A percentile compares a stretch with the other conserved stretches of the same genome.
phyloP scores from a whole-genome alignment of 2,888 invertebrate genomes.

The Galerucella pusilla region DNA sequence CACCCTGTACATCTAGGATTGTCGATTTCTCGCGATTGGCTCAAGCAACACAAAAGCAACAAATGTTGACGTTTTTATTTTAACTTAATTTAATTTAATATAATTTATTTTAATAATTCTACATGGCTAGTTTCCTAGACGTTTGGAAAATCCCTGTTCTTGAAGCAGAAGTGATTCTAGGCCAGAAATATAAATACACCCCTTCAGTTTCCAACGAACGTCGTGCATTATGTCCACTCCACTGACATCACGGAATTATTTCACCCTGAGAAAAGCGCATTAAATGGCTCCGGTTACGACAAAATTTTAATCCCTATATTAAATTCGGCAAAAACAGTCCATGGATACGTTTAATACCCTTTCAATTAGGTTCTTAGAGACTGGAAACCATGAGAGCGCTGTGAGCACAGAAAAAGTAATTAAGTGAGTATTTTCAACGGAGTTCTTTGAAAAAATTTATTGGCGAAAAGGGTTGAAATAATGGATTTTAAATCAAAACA shows the following conservation, averaged over 20 bases:
- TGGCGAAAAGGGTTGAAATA: background rate
- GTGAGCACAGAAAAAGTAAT: constrained; percentile 29
- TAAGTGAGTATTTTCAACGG: constrained; percentile 25
- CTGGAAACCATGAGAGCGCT: constrained; percentile 29
- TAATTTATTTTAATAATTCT: no score
- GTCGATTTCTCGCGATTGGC: no score
- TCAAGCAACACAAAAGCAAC: no score
- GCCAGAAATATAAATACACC: constrained; percentile 5
- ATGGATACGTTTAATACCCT: constrained; percentile 46
- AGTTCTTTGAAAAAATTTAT: constrained; percentile 22
- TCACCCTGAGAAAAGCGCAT: constrained; percentile 50
- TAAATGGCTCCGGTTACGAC: constrained; percentile 51
- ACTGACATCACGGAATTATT: constrained; percentile 53
- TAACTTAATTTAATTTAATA: no score
- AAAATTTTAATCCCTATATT: constrained; percentile 55
- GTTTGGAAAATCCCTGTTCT: background rate
- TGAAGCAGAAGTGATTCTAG: background rate
- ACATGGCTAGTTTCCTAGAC: no score
- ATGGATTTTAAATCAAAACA: constrained; percentile 9
- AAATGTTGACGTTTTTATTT: no score
- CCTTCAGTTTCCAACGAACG: constrained; percentile 32
- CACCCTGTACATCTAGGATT: no score
- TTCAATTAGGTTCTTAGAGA: constrained; percentile 48
- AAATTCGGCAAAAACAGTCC: constrained; percentile 51
- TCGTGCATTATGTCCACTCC: constrained; percentile 52